These are phyloP conservation scores for Eristalis pertinax DNA, from an alignment of 2,888 invertebrate species.

Conservation along the genomic window DNA sequence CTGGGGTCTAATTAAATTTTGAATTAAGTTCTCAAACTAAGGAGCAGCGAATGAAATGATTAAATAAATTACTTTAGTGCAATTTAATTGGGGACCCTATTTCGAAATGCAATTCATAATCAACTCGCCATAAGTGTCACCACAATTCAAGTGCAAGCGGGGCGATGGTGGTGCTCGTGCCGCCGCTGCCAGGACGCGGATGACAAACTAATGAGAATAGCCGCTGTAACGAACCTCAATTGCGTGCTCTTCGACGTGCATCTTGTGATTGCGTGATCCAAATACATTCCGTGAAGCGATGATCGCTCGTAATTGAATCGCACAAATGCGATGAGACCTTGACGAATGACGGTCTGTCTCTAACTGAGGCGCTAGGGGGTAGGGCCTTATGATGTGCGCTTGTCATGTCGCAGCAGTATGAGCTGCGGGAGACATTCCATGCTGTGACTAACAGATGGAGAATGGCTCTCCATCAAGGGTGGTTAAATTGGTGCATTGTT, in stretches of 20 bases:
- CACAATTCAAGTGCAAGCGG: not conserved
- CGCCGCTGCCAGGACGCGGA: not conserved
- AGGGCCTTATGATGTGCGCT: not conserved
- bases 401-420: not conserved
- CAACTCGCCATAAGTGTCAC: not conserved
- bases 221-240: not conserved
- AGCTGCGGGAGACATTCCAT: not conserved
- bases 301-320: not conserved
- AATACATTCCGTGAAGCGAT: not conserved
- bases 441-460: not conserved
- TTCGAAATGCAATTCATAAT: not conserved
- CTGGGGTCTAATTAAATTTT: not conserved
- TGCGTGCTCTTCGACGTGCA: not conserved
- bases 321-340: not conserved
- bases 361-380: not conserved
- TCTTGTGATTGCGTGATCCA: not conserved
- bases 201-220: too few species aligned
- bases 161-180: too few species aligned
- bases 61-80: not conserved
- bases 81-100: not conserved
- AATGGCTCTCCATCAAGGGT: not conserved
- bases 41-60: not conserved
- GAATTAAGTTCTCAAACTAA: not conserved
- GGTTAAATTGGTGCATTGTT: not conserved
- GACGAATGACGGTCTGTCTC: not conserved